Evolutionary conservation across 2,888 invertebrate genomes (phyloP), one percentile per base, ranked within the genome.

Genomic region (Eugnorisma glareosa): DNA sequence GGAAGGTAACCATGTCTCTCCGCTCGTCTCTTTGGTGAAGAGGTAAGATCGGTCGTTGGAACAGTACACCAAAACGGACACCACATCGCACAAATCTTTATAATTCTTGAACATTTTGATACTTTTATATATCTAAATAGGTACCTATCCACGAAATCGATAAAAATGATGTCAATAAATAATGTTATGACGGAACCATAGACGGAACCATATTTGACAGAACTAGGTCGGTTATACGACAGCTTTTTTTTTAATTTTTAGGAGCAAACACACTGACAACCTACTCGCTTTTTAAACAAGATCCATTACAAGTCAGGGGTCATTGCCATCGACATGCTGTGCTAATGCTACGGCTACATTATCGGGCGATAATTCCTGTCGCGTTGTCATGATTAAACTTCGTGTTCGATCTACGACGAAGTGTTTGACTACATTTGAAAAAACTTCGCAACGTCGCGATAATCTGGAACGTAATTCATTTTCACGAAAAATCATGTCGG

Each of bases 1-100:
- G 11, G 93, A 94, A 15, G 95, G 95, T 57, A 96, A 88, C 95
- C 95, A 96, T 74, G 90, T 92, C 83, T 96, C 95, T 2, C 95
- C 94, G 67, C 89, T 93, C 1, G 90, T 77, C 66, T 95, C 95
- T 79, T 93, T 95, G 2, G 90, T 92, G 31, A 95, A 84, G 2
- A 96, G 90, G 76, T 90, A 94, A 0, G 93, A 84, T 63, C 90
- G 90, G 15, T 96, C 95, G 0, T 87, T 83, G 1, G 94, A 93
- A 77, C 95, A 95, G 82, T 93, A 94, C 24, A 93, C 91, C 67
- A 96, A 63, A n/a, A 96, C 84, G 0, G 95, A 95, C 0, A 96
- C 94, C 18, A 95, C 95, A 81, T 96, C 95, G 63, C 91, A 88
- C 13, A 96, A 67, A 77, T 95, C 95, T 80, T 89, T 92, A 79